phyloP scores from a whole-genome alignment of 2,797 vertebrate genomes.

The Notamacropus eugenii region DNA sequence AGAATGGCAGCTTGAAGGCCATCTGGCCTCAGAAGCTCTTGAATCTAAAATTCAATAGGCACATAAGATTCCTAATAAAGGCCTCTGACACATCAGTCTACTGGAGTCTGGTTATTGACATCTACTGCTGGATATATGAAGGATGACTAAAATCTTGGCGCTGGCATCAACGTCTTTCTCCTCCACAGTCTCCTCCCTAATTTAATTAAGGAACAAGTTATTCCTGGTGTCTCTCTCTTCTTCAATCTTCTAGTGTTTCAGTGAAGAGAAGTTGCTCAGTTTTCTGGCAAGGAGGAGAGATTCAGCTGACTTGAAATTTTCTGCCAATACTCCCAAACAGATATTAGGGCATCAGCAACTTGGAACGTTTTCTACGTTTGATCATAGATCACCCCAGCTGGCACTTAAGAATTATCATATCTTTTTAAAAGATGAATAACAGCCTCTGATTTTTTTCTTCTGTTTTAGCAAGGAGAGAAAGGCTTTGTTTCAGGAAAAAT shows the following conservation, averaged over 20 bases:
- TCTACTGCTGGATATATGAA: not conserved
- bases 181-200: conserved; percentile 15
- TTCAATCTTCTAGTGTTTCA: not conserved
- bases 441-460: conserved; percentile 64
- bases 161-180: not conserved
- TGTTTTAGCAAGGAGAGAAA: conserved; percentile 51
- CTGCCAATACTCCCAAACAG: not conserved
- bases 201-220: conserved; percentile 7
- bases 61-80: not conserved
- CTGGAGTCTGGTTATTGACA: conserved; percentile 31
- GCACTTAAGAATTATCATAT: conserved; percentile 33
- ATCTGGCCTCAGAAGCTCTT: conserved; percentile 35
- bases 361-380: conserved; percentile 34
- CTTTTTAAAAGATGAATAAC: conserved; percentile 50
- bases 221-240: not conserved
- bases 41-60: conserved; percentile 6
- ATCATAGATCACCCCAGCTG: conserved; percentile 52
- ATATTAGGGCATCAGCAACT: conserved; percentile 28
- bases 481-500: conserved; percentile 68
- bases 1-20: conserved; percentile 39
- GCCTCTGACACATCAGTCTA: not conserved
- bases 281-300: not conserved
- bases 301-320: not conserved
- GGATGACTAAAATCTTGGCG: not conserved
- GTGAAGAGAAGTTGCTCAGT: not conserved